Conservation (phyloP, 1,140 invertebrate species). For the Cotesia typhae region DNA sequence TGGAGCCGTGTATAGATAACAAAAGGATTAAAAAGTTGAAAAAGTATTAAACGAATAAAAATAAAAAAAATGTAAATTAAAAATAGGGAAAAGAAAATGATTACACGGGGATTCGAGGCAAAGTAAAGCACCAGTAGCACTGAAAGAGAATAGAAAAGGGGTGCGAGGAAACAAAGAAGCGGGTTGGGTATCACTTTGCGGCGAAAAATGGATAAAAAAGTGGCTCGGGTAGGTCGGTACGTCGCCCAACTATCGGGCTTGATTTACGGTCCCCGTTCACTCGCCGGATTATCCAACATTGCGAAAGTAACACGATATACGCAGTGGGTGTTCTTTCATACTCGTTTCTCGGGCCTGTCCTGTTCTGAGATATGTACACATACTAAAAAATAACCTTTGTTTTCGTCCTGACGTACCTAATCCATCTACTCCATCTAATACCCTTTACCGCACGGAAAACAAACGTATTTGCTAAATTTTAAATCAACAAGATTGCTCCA, state of each 20-base stretch:
- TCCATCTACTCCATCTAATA: too few species aligned
- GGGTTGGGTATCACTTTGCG: slow-evolving; percentile 36
- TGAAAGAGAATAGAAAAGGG: slow-evolving; percentile 6
- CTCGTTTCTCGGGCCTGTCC: not conserved
- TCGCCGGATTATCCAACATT: slow-evolving; percentile 37
- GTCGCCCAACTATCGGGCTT: slow-evolving; percentile 34
- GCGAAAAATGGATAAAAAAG: slow-evolving; percentile 34
- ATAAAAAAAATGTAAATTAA: not conserved
- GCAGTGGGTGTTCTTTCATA: slow-evolving; percentile 9
- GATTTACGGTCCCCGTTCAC: slow-evolving; percentile 38
- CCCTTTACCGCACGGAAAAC: not conserved
- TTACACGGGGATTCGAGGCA: not conserved
- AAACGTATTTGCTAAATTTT: slow-evolving; percentile 6
- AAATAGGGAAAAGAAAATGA: not conserved
- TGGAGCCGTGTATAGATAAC: not conserved
- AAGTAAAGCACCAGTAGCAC: too few species aligned
- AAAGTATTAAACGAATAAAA: not conserved
- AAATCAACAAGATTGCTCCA: too few species aligned
- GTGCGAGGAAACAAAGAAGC: slow-evolving; percentile 21
- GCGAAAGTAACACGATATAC: slow-evolving; percentile 27
- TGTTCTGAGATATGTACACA: slow-evolving; percentile 1
- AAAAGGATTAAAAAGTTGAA: not conserved
- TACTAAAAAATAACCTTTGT: not conserved
- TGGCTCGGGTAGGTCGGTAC: slow-evolving; percentile 2
- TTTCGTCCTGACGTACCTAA: too few species aligned